Conservation (phyloP, 2,113 vertebrate genomes). For the Corydoras sp. region DNA sequence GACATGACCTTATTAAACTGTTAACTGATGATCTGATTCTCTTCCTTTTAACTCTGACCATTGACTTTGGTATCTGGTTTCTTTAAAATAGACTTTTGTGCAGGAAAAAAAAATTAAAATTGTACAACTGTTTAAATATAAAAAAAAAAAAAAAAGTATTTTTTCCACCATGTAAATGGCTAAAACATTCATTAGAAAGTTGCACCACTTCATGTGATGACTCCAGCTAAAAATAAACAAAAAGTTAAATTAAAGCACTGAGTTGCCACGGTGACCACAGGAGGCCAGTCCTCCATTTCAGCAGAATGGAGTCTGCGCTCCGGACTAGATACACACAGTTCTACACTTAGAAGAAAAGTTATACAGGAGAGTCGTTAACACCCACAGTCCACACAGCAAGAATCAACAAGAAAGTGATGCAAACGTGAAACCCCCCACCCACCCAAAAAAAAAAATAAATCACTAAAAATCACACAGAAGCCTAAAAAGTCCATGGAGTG, state of each 20-base stretch:
- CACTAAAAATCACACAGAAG: conserved; percentile 59
- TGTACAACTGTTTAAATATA: conserved; percentile 99
- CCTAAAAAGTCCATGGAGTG: conserved; percentile 74
- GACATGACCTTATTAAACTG: conserved; percentile 82
- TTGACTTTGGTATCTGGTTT: conserved; percentile 98
- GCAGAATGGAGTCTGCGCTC: conserved; percentile 59
- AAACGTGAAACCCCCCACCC: conserved; percentile 55
- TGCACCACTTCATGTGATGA: conserved; percentile 88
- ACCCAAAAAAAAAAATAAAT: too few species aligned
- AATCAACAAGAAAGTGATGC: conserved; percentile 55
- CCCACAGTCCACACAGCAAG: conserved; percentile 61
- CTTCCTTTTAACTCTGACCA: conserved; percentile 78
- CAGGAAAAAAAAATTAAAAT: conserved; percentile 90
- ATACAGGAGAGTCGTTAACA: conserved; percentile 62
- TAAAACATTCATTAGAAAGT: conserved; percentile 98
- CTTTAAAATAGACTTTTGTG: conserved; percentile 90
- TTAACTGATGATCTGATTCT: too few species aligned
- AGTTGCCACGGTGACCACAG: conserved; percentile 67
- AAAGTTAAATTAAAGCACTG: conserved; percentile 69
- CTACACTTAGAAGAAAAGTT: conserved; percentile 60
- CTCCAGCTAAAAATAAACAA: conserved; percentile 75
- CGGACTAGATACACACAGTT: conserved; percentile 72
- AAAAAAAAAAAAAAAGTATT: conserved; percentile 61
- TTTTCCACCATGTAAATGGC: conserved; percentile 99
- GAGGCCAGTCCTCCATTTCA: conserved; percentile 37